Base-by-base conservation (phyloP, 2,888 invertebrate genomes). In the Trissolcus japonicus region DNA sequence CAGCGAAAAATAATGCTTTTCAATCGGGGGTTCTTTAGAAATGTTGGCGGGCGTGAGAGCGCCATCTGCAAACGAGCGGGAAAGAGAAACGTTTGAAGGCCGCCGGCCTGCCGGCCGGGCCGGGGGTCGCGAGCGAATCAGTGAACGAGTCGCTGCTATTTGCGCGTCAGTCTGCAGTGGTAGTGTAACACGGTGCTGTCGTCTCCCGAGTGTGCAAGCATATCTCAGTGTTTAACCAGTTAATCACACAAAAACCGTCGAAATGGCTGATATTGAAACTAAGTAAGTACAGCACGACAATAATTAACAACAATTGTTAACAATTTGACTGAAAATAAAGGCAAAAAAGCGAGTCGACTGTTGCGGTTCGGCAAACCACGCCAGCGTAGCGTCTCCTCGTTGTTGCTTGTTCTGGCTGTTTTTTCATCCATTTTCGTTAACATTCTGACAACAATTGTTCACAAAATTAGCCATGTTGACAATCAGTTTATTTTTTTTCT, bases 261-360 rank as follows among this genome's bases (percentile, higher is more conserved):
- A 84, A 90, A 93, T 93, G 93, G 93, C 93, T 90, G 93, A 93
- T 90, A 89, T 89, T 79, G 89, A 93, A 88, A 91, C 91, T 88
- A 92, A 92, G 93, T 93, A 91, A 93, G 93, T 93, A 62, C 3
- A 29, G 1, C 50, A 29, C 60, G 43, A 63, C 48, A 51, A 50
- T 9, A 43, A 48, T 17, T 17, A 54, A 25, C 29, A 50, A 46
- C 16, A 7, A 46, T 46, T 46, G 11, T 14, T 14, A 46, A 46
- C n/a, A 46, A 46, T 16, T 41, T 29, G 14, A 51, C 0, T 40
- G 13, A 40, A 19, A 66, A 50, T 48, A 17, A 40, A 4, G 4
- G 1, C 13, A 25, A 55, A 46, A n/a, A 54, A 35, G 16, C 17
- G 21, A 19, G 19, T 63, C 43, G 60, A 6, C 17, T 17, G 59